Evolutionary conservation across 2,797 vertebrate genomes (phyloP), one percentile per base, ranked within the genome.

Genomic region (Rhabdomys pumilio): DNA sequence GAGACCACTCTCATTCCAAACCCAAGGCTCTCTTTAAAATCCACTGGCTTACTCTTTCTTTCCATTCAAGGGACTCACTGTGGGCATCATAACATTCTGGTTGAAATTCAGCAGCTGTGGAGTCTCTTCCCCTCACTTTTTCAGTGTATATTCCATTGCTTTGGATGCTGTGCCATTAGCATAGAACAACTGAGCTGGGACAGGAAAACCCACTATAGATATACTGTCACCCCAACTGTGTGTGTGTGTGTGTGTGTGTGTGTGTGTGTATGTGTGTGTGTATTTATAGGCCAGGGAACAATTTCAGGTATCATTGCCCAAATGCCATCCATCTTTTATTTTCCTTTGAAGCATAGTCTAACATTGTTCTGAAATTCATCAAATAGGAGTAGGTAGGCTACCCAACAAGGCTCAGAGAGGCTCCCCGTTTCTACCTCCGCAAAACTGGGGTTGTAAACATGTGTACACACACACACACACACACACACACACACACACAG

Each of bases 41-140:
- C 13, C 69, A 34, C 0, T 34, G 13, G 6, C 11, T 77, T 91
- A 6, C 20, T 84, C 29, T 22, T 15, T 22, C 8, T 38, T 65
- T 61, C 15, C 1, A 2, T 69, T 91, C 44, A 76, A 31, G 53
- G 55, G 3, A 26, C 6, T 17, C 14, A 41, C 3, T 3, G 6
- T 69, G 20, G 41, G 26, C 2, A 3, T 17, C 1, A 7, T 38
- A 10, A 31, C 3, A 0, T 0, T 77, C 44, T 63, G 20, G 80
- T n/a, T 53, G 69, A 79, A 53, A 67, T 4, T 12, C 2, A 44
- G 17, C 9, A 7, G 1, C 14, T 86, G 3, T 22, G 29, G 69
- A 57, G 17, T 61, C 3, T 4, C 13, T 19, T 57, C 22, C 12
- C 3, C 9, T 50, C 10, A 3, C 2, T 5, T 15, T 17, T 55